Base-by-base conservation (phyloP, 1,140 invertebrate species). In the Calosoma granatense region DNA sequence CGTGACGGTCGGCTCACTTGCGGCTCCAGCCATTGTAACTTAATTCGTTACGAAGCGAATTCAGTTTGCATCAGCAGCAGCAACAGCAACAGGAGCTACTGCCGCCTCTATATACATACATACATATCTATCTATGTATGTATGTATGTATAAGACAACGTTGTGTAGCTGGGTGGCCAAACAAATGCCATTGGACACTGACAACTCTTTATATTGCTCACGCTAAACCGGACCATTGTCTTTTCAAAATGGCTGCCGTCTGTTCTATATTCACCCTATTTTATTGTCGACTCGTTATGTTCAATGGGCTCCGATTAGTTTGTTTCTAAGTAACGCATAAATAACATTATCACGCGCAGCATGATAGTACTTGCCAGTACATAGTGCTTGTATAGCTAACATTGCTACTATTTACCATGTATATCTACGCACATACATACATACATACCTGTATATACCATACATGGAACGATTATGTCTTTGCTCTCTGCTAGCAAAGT, bases 131-230 rank as follows among this genome's bases (percentile, higher is more conserved):
- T n/a, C n/a, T n/a, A n/a, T n/a, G n/a, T n/a, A n/a, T n/a, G n/a
- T n/a, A n/a, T n/a, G n/a, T n/a, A n/a, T n/a, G n/a, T n/a, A n/a
- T n/a, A n/a, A n/a, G n/a, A n/a, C n/a, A n/a, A n/a, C n/a, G n/a
- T n/a, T n/a, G n/a, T 17, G 41, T 47, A 9, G 41, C 15, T 47
- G 41, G 41, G 41, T 47, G 41, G 41, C 41, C 41, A 30, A 6
- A 30, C 26, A 30, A 30, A 30, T 30, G 41, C 9, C 15, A 47
- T 47, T 47, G 41, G 41, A 47, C 41, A 47, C 41, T 47, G 41
- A 47, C 41, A 47, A 47, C 41, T 47, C 9, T 47, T 47, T 47
- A 47, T 47, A 47, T 47, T 47, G 41, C 41, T 47, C 9, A 47
- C 41, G 41, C 41, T 47, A 6, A 47, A 47, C 41, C 3, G 9